Base-by-base conservation (phyloP, 2,888 invertebrate genomes). In the Anoplius nigerrimus region DNA sequence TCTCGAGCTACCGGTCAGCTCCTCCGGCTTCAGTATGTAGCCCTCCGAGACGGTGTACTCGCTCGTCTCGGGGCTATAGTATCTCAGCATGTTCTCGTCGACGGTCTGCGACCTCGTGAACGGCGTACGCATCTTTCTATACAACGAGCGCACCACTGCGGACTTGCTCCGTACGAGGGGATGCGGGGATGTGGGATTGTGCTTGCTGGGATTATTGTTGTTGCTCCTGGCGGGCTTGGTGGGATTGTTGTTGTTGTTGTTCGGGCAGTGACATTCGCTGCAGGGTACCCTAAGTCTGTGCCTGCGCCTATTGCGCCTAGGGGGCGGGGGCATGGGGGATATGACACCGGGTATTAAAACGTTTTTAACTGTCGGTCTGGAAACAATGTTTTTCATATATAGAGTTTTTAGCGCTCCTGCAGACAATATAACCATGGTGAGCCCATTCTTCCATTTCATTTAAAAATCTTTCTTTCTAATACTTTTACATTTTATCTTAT, bases 341-440 rank as follows among this genome's bases (percentile, higher is more conserved):
- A 86, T 86, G 89, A 88, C 88, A 87, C 87, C 87, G 87, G 89
- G 87, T 87, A 88, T 86, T 84, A 85, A 87, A 84, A 88, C 88
- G 88, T 86, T 88, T 88, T 88, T 88, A 88, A 89, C 86, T 88
- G 88, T 87, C 86, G 88, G 87, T 88, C 89, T 89, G 89, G 79
- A 89, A 89, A 89, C 86, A 89, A 89, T 88, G 85, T 83, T 84
- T 86, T 82, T 86, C 80, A 81, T 85, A 83, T 84, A 81, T 74
- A 86, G 81, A 62, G 61, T 66, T 77, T 78, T 79, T 81, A 71
- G 57, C 79, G 71, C 69, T 69, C 69, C 75, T 73, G 70, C 72
- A 69, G 58, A 59, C 24, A 58, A 72, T 58, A 58, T 56, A 67
- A 75, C 63, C 62, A 65, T 62, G 22, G 55, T 60, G 60, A 74